Evolutionary conservation across 2,888 invertebrate species (phyloP).

Genomic region (Sminthurides aquaticus): DNA sequence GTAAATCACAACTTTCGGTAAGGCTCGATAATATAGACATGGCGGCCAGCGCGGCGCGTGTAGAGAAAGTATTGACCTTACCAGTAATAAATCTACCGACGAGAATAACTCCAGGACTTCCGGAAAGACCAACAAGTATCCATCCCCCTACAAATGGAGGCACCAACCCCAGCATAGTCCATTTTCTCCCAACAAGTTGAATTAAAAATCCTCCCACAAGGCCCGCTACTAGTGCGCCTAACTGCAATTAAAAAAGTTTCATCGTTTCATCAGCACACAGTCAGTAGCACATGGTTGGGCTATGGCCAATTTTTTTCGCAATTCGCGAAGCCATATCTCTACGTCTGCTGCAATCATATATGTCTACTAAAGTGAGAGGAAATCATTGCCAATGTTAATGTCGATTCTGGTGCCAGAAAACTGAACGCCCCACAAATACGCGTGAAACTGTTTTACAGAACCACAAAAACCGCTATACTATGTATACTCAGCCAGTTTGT

Average conservation of each 20-base stretch:
- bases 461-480: no score
- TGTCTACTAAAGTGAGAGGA: no score
- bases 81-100: constrained; percentile 9
- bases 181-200: constrained; percentile 37
- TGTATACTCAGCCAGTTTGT: no score
- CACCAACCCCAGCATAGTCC: constrained; percentile 31
- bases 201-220: constrained; percentile 40
- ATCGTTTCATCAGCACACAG: background rate
- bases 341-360: no score
- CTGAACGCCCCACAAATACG: no score
- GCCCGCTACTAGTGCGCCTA: constrained; percentile 34
- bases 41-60: constrained; percentile 48
- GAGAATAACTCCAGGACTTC: constrained; percentile 3
- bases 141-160: constrained; percentile 45
- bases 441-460: no score
- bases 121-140: constrained; percentile 7
- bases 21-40: background rate
- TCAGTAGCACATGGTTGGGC: no score
- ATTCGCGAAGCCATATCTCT: no score
- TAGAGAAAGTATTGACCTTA: background rate
- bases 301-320: no score
- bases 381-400: no score
- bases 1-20: no score
- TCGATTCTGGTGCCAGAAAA: no score
- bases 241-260: constrained; percentile 12